phyloP scores from a whole-genome alignment of 2,113 vertebrate genomes.

The Chaetodon auriga region DNA sequence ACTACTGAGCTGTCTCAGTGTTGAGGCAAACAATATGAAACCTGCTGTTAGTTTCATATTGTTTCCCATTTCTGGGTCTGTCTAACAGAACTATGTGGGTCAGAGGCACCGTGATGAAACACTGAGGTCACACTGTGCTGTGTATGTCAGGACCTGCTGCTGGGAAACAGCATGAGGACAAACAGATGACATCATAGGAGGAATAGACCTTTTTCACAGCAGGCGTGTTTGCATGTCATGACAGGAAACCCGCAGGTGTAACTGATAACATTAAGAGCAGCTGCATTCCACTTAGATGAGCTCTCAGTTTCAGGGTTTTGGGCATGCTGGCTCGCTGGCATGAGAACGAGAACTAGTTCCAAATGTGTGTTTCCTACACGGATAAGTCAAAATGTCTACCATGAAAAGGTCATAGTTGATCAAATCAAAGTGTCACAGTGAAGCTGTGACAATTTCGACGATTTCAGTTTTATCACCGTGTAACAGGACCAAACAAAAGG shows the following conservation, averaged over 20 bases:
- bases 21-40: slow-evolving; percentile 38
- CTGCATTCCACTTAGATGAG: not conserved
- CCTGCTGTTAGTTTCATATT: too few species aligned
- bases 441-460: not conserved
- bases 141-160: slow-evolving; percentile 25
- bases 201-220: not conserved
- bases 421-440: not conserved
- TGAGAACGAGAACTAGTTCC: fast-evolving
- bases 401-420: too few species aligned
- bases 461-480: too few species aligned
- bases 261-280: not conserved
- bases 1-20: not conserved
- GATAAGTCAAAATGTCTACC: not conserved
- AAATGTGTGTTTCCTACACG: too few species aligned
- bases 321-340: too few species aligned
- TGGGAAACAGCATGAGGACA: slow-evolving; percentile 7
- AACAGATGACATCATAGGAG: not conserved
- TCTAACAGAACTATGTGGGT: slow-evolving; percentile 55
- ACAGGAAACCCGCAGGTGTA: not conserved
- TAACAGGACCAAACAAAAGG: too few species aligned
- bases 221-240: not conserved
- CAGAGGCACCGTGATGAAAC: slow-evolving; percentile 42
- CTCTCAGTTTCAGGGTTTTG: not conserved
- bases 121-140: slow-evolving; percentile 18
- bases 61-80: not conserved